These are phyloP conservation scores for Odontomachus brunneus DNA, from an alignment of 1,140 invertebrate genomes.

Conservation along the genomic window DNA sequence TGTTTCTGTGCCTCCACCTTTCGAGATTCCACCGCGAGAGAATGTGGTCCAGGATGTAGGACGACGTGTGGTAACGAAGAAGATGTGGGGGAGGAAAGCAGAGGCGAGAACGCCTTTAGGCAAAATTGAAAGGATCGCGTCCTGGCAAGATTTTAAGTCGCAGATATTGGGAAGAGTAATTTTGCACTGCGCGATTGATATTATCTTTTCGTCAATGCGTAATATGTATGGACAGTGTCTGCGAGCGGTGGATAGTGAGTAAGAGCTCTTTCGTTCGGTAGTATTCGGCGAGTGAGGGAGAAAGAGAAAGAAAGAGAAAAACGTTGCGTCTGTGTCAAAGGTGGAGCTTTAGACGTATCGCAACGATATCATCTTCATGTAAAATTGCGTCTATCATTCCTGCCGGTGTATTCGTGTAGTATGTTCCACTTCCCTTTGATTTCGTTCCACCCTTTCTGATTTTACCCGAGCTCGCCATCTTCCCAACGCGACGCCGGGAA, in stretches of 20 bases:
- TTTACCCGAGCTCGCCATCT: slow-evolving; percentile 50
- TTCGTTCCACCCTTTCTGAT: slow-evolving; percentile 59
- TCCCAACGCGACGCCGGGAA: slow-evolving; percentile 44
- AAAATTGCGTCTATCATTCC: slow-evolving; percentile 42
- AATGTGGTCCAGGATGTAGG: slow-evolving; percentile 73
- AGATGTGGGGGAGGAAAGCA: slow-evolving; percentile 17
- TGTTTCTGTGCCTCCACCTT: slow-evolving; percentile 71
- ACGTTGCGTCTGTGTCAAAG: background rate
- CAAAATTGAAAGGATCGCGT: slow-evolving; percentile 66
- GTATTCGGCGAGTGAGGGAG: background rate
- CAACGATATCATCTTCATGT: slow-evolving; percentile 8
- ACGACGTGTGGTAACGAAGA: slow-evolving; percentile 48
- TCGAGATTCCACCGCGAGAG: slow-evolving; percentile 76
- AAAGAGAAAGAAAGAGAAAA: too few relatives aligned
- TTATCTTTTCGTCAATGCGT: background rate
- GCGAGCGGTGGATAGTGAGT: background rate
- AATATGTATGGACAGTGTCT: background rate
- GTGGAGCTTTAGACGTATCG: background rate
- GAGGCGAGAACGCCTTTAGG: slow-evolving; percentile 69
- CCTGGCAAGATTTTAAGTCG: background rate
- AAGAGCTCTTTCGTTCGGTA: background rate
- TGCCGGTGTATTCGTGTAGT: background rate
- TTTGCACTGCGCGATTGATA: background rate
- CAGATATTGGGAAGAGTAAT: slow-evolving; percentile 8
- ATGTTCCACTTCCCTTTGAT: slow-evolving; percentile 66